Base-by-base conservation (phyloP, 2,113 vertebrate species). In the Noturus placidus region DNA sequence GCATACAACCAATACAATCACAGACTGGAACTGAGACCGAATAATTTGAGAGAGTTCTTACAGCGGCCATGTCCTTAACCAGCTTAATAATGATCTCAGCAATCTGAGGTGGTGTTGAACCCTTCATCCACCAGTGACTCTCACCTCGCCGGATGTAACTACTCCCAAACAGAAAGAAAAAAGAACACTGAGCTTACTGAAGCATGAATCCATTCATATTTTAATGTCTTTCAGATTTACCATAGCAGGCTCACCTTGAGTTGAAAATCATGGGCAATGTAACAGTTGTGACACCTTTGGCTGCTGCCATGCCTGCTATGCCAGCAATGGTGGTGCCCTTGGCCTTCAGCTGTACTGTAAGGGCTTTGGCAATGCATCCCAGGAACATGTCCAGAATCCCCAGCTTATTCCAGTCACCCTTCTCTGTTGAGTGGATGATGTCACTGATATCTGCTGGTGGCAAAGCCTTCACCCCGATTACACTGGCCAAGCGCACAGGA, bases 51-150 rank as follows among this genome's bases (percentile, higher is more conserved):
- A 27, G 0, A 5, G 8, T 84, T 92, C 98, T 97, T 95, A 99
- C 98, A 89, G 97, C 97, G 83, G 98, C 98, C 98, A 99, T 99
- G 92, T 99, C 98, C 94, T 99, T 99, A 84, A 99, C 95, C 86
- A 99, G 95, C 91, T 99, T 99, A 93, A 99, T 99, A 92, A 99
- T 99, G 92, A 99, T 99, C 92, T 99, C 98, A 78, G 98, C 97
- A 87, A 99, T 99, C 92, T 99, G 98, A 1, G 98, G 97, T 85
- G 98, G 98, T 54, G 98, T 99, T 84, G 98, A 99, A 80, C 98
- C 98, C 89, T 99, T 99, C 97, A 99, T 98, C 98, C 98, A 99
- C 98, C 98, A 99, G 89, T 99, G 98, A 92, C 97, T 99, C 95
- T 99, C 98, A 77, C 98, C 98, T 93, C 98, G 95, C 46, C 98